Evolutionary conservation across 2,888 invertebrate genomes (phyloP), one percentile per base, ranked within the genome.

Genomic region (Atherix ibis): DNA sequence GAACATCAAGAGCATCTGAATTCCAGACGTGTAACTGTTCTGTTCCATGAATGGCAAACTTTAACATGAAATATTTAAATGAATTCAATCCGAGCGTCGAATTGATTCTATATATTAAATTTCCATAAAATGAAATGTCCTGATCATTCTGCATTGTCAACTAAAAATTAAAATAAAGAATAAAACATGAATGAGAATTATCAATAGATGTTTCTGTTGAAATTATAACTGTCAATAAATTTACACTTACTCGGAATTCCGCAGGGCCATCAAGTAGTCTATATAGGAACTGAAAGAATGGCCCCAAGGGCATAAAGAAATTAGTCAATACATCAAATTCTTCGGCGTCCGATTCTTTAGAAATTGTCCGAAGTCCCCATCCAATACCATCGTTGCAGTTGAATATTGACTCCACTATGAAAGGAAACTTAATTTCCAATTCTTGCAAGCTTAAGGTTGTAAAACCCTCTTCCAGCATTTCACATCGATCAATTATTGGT

Each of bases 61-160:
- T 79, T 48, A 91, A 79, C 44, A 92, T 76, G 52, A 81, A 94
- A 56, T 80, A 87, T 61, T 94, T 92, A 65, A 92, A 92, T 8
- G 92, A 80, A 71, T 89, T 88, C 45, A 91, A 68, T 42, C 65
- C 56, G 72, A 70, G 45, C 77, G 68, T 25, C 71, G 68, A 44
- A 76, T 73, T 18, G 73, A 66, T 49, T 81, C 79, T 35, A 76
- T 65, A 49, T 22, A 89, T 56, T 53, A 88, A 72, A 52, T 87
- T 88, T 6, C 73, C 67, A 63, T 89, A 91, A 62, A 89, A 88
- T 42, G 81, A 74, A 36, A 85, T 78, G 46, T 76, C 71, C 43
- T 76, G 72, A 3, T 82, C 80, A 47, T 78, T 76, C 52, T 83
- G 79, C 40, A 91, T 62, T 56, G 76, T 71, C 83, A 81, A 32